Evolutionary conservation across 1,140 invertebrate genomes (phyloP).

Genomic region (Maconellicoccus hirsutus): DNA sequence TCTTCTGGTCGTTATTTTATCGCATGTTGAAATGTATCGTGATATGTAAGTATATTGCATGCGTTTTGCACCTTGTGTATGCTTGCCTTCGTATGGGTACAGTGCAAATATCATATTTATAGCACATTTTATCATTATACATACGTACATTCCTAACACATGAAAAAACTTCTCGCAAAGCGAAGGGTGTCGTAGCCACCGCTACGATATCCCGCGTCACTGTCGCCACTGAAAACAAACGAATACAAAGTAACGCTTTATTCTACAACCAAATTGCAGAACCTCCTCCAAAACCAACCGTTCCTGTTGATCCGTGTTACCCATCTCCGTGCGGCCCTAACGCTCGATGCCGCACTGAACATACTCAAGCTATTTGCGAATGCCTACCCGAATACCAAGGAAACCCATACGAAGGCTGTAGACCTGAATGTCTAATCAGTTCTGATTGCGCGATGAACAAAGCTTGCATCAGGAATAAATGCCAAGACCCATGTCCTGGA

Average conservation of each 20-base stretch:
- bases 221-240: too few relatives aligned
- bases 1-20: too few relatives aligned
- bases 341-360: slow-evolving; percentile 46
- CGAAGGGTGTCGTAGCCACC: too few relatives aligned
- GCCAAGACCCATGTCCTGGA: slow-evolving; percentile 66
- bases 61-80: not conserved
- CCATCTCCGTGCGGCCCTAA: slow-evolving; percentile 56
- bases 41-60: not conserved
- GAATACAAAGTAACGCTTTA: too few relatives aligned
- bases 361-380: slow-evolving; percentile 46
- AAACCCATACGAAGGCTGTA: slow-evolving; percentile 62
- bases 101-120: not conserved
- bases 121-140: not conserved
- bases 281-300: slow-evolving; percentile 27
- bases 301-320: slow-evolving; percentile 44
- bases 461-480: slow-evolving; percentile 66
- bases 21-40: too few relatives aligned
- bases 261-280: not conserved
- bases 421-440: slow-evolving; percentile 65
- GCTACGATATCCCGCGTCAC: too few relatives aligned
- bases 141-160: too few relatives aligned
- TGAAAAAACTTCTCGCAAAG: too few relatives aligned
- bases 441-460: slow-evolving; percentile 63
- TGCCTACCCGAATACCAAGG: slow-evolving; percentile 63
- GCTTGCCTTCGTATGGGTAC: not conserved